Evolutionary conservation across 1,140 invertebrate species (phyloP), one percentile per base, ranked within the genome.

Genomic region (Drosophila ironensis): DNA sequence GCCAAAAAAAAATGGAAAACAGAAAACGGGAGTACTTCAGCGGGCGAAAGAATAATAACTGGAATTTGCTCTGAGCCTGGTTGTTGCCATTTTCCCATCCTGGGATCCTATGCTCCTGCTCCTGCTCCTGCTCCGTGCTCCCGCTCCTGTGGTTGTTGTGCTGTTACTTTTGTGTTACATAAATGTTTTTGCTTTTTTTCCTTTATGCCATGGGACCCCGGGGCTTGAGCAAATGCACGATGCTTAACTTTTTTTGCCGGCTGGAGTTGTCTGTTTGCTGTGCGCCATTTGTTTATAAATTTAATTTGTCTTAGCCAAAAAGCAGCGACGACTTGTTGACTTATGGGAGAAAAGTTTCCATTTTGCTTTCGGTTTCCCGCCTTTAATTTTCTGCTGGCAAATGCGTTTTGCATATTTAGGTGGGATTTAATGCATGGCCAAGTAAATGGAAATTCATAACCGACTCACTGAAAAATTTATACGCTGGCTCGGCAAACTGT

Each of bases 221-320:
- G 64, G 50, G 35, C 57, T 56, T 57, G 19, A 37, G 77, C 72
- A 57, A 63, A 74, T 64, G 63, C 72, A 42, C 53, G 52, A 37
- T 69, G 54, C 53, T 82, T 61, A 68, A 54, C 72, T 71, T 72
- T 64, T 70, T 33, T 70, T 20, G 50, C 37, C 66, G 20, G 30
- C 48, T 68, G 40, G 50, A 35, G 8, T 24, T 56, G 30, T 46
- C 41, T 84, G 73, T 84, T 73, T 73, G 42, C 59, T 72, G 53
- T 78, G 56, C 80, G 73, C 74, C 78, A 86, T 84, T 84, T 84
- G 73, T 86, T 84, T 78, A 73, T 78, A 84, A 86, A 84, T 84
- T 86, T 86, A 86, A 84, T 84, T 84, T 84, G 70, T 73, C 54
- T 86, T 78, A 53, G 69, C 20, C 54, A 42, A 70, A 72, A 66